These are phyloP conservation scores for Phymatocera aterrima DNA, from an alignment of 2,888 invertebrate species.

Conservation along the genomic window DNA sequence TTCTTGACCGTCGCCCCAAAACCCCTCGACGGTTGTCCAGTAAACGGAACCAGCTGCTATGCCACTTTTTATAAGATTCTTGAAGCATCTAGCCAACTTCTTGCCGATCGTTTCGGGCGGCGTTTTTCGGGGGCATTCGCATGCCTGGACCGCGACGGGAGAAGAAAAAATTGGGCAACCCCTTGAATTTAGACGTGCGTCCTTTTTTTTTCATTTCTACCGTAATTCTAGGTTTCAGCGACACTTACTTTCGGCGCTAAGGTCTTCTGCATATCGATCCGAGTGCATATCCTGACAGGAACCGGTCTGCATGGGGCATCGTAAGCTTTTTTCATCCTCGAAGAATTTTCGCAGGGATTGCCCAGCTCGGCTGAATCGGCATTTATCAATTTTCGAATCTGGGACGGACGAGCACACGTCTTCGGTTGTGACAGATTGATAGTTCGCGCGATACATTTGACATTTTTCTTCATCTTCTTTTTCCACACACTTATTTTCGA, in stretches of 20 bases:
- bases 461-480: constrained; percentile 55
- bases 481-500: background rate
- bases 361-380: constrained; percentile 52
- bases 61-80: constrained; percentile 69
- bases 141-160: no score
- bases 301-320: constrained; percentile 59
- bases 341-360: constrained; percentile 53
- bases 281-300: constrained; percentile 71
- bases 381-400: constrained; percentile 58
- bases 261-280: constrained; percentile 64
- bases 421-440: constrained; percentile 68
- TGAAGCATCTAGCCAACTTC: constrained; percentile 51
- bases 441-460: constrained; percentile 61
- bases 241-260: constrained; percentile 62
- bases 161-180: no score
- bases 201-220: background rate
- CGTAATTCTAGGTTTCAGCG: no score
- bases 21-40: constrained; percentile 72
- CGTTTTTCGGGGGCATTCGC: constrained; percentile 64
- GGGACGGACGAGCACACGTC: constrained; percentile 58
- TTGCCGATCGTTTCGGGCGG: constrained; percentile 43
- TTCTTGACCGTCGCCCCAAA: constrained; percentile 73
- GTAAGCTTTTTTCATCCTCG: constrained; percentile 48
- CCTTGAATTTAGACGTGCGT: background rate
- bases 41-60: constrained; percentile 72